Evolutionary conservation across 1,140 invertebrate species (phyloP), one percentile per base, ranked within the genome.

Genomic region (Stratiolaelaps scimitus): DNA sequence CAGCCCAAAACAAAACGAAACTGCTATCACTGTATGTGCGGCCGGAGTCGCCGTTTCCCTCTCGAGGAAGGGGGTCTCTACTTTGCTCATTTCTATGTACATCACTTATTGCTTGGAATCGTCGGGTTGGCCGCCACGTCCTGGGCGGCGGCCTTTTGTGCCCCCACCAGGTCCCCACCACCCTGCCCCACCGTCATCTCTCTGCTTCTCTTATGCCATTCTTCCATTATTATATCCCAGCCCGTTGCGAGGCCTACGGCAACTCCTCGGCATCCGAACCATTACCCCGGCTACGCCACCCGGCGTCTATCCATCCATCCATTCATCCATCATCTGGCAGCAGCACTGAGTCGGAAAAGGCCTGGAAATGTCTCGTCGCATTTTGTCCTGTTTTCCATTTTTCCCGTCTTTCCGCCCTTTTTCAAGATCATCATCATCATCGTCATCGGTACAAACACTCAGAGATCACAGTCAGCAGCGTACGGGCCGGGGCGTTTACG

Each of bases 71-170:
- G 34, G 34, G 34, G 4, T 6, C 34, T 60, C 53, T 60, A 60
- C 53, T 60, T 60, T 60, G 53, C 53, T 60, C 23, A 26, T 29
- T 0, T 60, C 53, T 60, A 60, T 60, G 53, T 60, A 60, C 53
- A 60, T 60, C 53, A 60, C 53, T 60, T 60, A 60, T 60, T 60
- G 53, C 53, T 60, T 60, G 53, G 53, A 60, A 60, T 60, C 26
- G 53, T 29, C 26, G 34, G 34, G 34, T 40, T 40, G 5, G 34
- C 34, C 34, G 34, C 34, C 34, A 40, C 34, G 5, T 6, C 10
- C 34, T 40, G 10, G 10, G 10, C 10, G 34, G 34, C 34, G 34
- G 34, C 34, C 34, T 40, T 40, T 40, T 40, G 34, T 40, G 4
- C 34, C 10, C 34, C 34, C 10, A 40, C 34, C 4, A 40, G 34